A percentile compares a stretch with the other conserved stretches of the same genome.
Evolutionary conservation across 2,888 invertebrate species (phyloP).

Genomic region (Macroteleia sp.): DNA sequence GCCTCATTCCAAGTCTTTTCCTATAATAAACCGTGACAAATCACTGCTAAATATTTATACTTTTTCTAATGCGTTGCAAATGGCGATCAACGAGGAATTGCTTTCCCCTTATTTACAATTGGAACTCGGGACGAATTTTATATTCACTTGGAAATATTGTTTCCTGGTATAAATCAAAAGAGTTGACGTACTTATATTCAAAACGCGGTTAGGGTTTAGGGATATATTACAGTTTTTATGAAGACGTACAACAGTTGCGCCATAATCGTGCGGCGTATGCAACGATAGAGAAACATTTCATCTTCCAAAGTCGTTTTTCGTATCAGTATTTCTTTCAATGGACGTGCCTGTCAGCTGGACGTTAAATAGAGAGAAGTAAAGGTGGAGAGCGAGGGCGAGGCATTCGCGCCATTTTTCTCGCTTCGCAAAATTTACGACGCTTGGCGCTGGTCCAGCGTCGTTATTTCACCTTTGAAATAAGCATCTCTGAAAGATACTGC

Average conservation of each 20-base stretch:
- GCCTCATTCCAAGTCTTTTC: constrained; percentile 2
- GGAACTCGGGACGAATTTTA: not conserved
- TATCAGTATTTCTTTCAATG: constrained; percentile 66
- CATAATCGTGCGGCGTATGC: constrained; percentile 41
- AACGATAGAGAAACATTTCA: constrained; percentile 60
- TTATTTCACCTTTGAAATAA: constrained; percentile 77
- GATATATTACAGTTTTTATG: constrained; percentile 13
- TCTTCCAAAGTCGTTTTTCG: constrained; percentile 60
- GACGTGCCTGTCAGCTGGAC: constrained; percentile 71
- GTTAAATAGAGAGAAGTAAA: constrained; percentile 68
- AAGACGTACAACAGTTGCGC: constrained; percentile 16
- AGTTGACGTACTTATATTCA: constrained; percentile 6
- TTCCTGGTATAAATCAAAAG: not conserved
- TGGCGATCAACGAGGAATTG: not conserved
- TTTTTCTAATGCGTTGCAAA: not conserved
- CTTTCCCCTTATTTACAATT: constrained; percentile 24
- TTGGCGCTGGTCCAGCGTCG: constrained; percentile 81
- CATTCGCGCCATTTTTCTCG: constrained; percentile 82
- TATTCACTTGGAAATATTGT: constrained; percentile 3
- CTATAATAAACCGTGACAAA: constrained; percentile 37
- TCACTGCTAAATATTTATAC: constrained; percentile 44
- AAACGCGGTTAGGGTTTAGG: constrained; percentile 2
- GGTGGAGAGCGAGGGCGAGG: constrained; percentile 69
- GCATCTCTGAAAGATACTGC: constrained; percentile 61
- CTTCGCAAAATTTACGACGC: constrained; percentile 80